A percentile compares a stretch with the other conserved stretches of the same genome.
These are phyloP conservation scores for Drosophila carrolli DNA, from an alignment of 1,140 invertebrate genomes.

Conservation along the genomic window DNA sequence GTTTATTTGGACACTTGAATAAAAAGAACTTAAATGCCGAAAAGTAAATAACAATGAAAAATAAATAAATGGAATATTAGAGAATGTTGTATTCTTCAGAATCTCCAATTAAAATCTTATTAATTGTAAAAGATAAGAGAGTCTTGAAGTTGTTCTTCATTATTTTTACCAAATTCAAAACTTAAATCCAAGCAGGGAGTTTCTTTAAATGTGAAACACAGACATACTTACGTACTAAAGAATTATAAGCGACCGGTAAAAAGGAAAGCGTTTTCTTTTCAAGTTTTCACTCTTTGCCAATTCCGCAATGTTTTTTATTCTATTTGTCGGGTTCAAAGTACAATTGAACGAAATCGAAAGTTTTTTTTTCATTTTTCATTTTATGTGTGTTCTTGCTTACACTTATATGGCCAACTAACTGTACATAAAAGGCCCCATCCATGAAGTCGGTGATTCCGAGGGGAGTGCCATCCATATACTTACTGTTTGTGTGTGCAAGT, in stretches of 20 bases:
- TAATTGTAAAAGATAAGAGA: too few species aligned
- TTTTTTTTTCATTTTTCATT: constrained; percentile 55
- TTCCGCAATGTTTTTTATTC: constrained; percentile 72
- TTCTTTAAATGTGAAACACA: constrained; percentile 17
- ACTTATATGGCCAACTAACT: constrained; percentile 46
- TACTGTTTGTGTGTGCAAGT: constrained; percentile 59
- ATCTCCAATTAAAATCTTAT: too few species aligned
- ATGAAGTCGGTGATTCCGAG: constrained; percentile 4
- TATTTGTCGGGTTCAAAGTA: constrained; percentile 75
- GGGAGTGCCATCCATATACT: constrained; percentile 29
- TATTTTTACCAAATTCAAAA: too few species aligned
- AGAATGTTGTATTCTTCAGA: too few species aligned
- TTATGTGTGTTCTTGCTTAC: constrained; percentile 33
- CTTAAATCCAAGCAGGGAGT: not conserved
- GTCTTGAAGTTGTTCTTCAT: too few species aligned
- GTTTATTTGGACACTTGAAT: too few species aligned
- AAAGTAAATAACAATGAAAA: too few species aligned
- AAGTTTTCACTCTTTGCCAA: constrained; percentile 66
- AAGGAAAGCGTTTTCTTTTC: constrained; percentile 48
- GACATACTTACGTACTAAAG: constrained; percentile 8
- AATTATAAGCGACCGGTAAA: constrained; percentile 35
- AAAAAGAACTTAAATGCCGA: too few species aligned
- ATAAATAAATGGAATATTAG: too few species aligned
- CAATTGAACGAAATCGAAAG: constrained; percentile 81
- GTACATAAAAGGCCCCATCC: constrained; percentile 41